A percentile compares a stretch with the other conserved stretches of the same genome.
Evolutionary conservation across 2,797 vertebrate species (phyloP).

Genomic region (Takifugu rubripes): DNA sequence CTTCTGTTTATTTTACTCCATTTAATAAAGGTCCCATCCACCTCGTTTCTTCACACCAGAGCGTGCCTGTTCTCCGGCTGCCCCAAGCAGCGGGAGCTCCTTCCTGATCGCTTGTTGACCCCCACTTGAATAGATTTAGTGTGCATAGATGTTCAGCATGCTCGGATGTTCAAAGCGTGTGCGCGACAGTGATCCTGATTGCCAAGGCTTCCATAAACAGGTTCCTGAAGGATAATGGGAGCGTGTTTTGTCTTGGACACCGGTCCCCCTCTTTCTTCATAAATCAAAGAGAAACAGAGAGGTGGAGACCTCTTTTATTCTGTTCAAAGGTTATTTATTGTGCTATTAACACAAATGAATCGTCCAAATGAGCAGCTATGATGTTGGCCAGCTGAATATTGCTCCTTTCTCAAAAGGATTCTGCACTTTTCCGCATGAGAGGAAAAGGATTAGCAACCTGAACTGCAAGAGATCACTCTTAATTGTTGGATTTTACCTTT

Average conservation of each 20-base stretch:
- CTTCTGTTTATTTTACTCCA: conserved; percentile 62
- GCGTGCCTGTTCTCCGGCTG: conserved; percentile 33
- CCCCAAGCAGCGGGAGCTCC: conserved; percentile 53
- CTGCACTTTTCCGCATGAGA: too few relatives aligned
- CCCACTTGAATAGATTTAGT: conserved; percentile 43
- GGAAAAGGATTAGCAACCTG: too few relatives aligned
- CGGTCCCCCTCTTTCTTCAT: not conserved
- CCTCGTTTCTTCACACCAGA: conserved; percentile 57
- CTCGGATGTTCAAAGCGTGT: conserved; percentile 45
- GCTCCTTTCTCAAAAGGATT: too few relatives aligned
- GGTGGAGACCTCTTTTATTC: not conserved
- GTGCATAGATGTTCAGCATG: conserved; percentile 37
- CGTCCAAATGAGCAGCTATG: conserved; percentile 10
- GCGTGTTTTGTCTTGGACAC: not conserved
- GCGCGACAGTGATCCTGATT: conserved; percentile 26
- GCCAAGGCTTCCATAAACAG: conserved; percentile 7
- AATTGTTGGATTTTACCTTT: too few relatives aligned
- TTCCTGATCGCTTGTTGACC: conserved; percentile 60
- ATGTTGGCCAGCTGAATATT: conserved; percentile 1
- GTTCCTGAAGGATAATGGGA: conserved; percentile 10
- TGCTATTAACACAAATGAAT: conserved; percentile 5
- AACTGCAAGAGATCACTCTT: too few relatives aligned
- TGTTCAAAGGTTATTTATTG: not conserved
- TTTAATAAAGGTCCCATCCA: conserved; percentile 61
- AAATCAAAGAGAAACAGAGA: conserved; percentile 5